Evolutionary conservation across 2,797 vertebrate genomes (phyloP), one percentile per base, ranked within the genome.

Genomic region (Eupleurogrammus muticus): DNA sequence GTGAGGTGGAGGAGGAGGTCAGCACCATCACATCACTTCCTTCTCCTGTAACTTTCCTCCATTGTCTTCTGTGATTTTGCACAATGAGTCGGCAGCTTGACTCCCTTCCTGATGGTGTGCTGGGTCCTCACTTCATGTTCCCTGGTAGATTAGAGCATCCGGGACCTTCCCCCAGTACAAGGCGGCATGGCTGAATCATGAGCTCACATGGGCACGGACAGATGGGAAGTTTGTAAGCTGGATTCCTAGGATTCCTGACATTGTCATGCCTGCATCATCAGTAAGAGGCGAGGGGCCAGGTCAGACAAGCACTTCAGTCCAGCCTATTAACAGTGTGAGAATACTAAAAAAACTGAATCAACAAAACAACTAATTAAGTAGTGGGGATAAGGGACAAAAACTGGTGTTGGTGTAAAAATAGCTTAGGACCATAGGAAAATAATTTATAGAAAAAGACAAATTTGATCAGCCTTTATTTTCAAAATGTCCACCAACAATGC

Each of bases 71-170:
- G 66, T 9, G 49, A 81, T 0, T 66, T 35, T 48, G 63, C 55
- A 88, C 88, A 90, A 78, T 80, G 69, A 59, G 73, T 78, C 84
- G 75, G 69, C 55, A n/a, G 70, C 46, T 47, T 72, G 71, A 82
- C 83, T 88, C 88, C 89, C 85, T 90, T 91, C 91, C 91, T 89
- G 84, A 55, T 64, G 20, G 51, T 12, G 69, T 0, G 28, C 77
- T 52, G 60, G n/a, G 44, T 49, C 68, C 61, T 34, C 63, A 70
- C 63, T 78, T 66, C 35, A 20, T 59, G 7, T 55, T 71, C 36
- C 47, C 59, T 50, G 38, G 50, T 17, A 14, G 46, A 60, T 66
- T 58, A 24, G 55, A 17, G 59, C 61, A 54, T 46, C 55, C 11
- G 9, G 50, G 49, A 21, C 62, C 55, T 58, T 74, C 66, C 42